Conservation (phyloP, 2,113 vertebrate species). For the Phylloscopus trochilus region DNA sequence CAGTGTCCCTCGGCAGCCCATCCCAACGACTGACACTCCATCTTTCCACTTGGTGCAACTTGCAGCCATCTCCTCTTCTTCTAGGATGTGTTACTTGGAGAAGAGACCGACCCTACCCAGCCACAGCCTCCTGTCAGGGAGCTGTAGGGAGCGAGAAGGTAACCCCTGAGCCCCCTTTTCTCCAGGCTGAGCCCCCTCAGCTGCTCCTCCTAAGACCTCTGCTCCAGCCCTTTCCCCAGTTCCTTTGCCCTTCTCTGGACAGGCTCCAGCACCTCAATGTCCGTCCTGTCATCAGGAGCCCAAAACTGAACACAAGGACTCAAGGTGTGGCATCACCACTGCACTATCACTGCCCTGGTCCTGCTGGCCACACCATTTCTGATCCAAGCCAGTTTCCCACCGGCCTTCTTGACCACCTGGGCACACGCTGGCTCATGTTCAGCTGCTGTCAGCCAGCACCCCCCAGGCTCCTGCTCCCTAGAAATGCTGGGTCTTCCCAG, state of each 20-base stretch:
- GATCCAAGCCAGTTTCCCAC: neutral
- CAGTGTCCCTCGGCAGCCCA: accelerated
- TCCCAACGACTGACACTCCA: neutral
- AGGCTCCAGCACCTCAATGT: neutral
- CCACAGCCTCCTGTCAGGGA: neutral
- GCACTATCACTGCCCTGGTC: neutral
- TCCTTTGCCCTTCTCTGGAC: neutral
- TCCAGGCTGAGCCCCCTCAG: neutral
- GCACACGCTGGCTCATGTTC: accelerated
- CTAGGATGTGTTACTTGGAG: neutral
- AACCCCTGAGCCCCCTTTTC: neutral
- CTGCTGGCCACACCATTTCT: neutral
- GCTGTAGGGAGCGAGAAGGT: neutral
- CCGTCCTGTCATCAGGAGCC: neutral
- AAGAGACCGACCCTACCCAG: accelerated
- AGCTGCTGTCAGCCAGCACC: neutral
- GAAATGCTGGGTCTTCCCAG: neutral
- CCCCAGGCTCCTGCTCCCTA: too few relatives aligned
- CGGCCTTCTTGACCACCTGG: neutral
- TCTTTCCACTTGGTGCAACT: neutral
- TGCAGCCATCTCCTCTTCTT: neutral
- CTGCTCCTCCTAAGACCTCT: accelerated
- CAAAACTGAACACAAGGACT: neutral
- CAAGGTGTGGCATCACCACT: neutral
- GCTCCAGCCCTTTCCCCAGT: neutral